phyloP scores from a whole-genome alignment of 2,113 vertebrate genomes.

The Tinamus guttatus region DNA sequence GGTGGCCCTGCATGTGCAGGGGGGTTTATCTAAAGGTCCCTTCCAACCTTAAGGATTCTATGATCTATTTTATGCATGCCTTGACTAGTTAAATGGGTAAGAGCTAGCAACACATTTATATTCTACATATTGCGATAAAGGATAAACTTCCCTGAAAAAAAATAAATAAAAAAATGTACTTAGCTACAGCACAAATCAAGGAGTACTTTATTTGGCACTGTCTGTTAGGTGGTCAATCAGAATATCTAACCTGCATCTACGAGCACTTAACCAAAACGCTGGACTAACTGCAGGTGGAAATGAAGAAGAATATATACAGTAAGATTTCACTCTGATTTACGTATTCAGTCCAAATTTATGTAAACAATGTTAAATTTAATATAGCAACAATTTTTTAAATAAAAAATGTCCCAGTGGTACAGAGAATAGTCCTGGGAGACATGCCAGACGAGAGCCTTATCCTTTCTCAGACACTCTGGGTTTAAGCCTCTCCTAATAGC shows the following conservation, averaged over 20 bases:
- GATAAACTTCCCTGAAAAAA: not conserved
- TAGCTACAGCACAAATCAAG: not conserved
- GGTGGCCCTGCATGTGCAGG: no score
- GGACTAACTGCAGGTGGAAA: not conserved
- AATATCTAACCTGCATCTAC: not conserved
- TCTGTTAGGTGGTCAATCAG: not conserved
- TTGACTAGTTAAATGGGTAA: not conserved
- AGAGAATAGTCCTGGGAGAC: not conserved
- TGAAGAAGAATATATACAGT: not conserved
- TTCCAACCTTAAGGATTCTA: no score
- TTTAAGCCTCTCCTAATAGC: not conserved
- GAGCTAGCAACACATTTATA: not conserved
- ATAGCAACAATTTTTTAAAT: not conserved
- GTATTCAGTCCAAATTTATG: not conserved
- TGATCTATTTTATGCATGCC: not conserved
- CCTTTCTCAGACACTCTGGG: not conserved
- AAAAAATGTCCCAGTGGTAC: not conserved
- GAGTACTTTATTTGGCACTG: not conserved
- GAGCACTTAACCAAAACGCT: not conserved
- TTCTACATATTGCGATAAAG: not conserved
- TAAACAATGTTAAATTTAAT: not conserved
- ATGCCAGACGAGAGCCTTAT: not conserved
- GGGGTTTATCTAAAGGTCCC: no score
- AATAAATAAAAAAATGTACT: not conserved
- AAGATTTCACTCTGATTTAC: not conserved